Evolutionary conservation across 64 coral and sea anemone genomes (phyloP).

Genomic region (Cladopsammia gracilis): DNA sequence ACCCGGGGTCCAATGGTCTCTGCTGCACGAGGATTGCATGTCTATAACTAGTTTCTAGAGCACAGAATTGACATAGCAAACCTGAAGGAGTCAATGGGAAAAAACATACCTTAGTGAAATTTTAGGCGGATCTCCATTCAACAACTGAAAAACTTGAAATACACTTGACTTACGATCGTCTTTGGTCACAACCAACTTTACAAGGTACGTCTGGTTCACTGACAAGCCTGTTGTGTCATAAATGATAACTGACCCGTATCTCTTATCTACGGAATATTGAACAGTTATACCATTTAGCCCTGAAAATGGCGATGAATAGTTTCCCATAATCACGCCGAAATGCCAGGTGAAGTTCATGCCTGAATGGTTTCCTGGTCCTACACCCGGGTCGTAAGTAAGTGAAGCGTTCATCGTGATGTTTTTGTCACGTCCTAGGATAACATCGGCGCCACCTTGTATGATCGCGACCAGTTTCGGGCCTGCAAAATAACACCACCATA

Average conservation of each 20-base stretch:
- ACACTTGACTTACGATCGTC: neutral
- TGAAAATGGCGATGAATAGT: neutral
- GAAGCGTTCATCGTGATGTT: constrained; percentile 20
- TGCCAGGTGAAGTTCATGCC: constrained; percentile 42
- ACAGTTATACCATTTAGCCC: neutral
- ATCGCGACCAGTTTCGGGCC: constrained; percentile 13
- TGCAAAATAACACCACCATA: neutral
- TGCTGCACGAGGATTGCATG: no score
- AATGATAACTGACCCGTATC: neutral
- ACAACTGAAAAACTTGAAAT: neutral
- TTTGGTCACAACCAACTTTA: constrained; percentile 31
- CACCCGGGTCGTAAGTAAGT: constrained; percentile 43
- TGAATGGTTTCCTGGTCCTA: constrained; percentile 42
- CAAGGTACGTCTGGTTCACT: constrained; percentile 1
- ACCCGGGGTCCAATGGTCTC: no score
- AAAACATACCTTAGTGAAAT: constrained; percentile 8
- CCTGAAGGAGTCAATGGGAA: no score
- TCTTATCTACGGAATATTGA: neutral
- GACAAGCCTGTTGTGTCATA: neutral
- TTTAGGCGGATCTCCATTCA: constrained; percentile 25
- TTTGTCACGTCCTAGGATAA: neutral
- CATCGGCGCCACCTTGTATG: constrained; percentile 18
- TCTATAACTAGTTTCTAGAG: no score
- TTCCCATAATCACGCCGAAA: neutral
- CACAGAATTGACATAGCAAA: no score